phyloP scores from a whole-genome alignment of 2,797 vertebrate species.

The Phrynocephalus forsythii region DNA sequence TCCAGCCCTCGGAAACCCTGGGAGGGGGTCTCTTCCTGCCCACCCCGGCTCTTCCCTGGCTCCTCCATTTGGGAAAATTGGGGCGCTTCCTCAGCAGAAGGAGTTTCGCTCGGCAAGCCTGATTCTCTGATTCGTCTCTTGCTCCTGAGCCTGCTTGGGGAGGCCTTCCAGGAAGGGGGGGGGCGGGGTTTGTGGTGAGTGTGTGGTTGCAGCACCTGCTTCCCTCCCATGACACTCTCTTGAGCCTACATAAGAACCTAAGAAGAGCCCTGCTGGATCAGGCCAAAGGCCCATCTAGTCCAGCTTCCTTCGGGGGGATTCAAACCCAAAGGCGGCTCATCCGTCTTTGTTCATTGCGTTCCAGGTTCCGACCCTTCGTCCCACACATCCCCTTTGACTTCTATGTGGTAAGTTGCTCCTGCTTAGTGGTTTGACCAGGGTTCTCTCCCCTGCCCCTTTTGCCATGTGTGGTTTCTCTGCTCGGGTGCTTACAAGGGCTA shows the following conservation, averaged over 20 bases:
- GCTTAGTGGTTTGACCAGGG: rapidly evolving
- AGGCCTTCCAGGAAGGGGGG: background rate
- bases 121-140: no score
- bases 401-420: slow-evolving; percentile 89
- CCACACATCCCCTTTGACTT: slow-evolving; percentile 98
- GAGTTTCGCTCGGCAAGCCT: rapidly evolving
- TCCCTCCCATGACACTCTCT: background rate
- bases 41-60: no score
- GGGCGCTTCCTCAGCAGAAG: background rate
- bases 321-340: background rate
- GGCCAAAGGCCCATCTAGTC: no score
- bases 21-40: background rate
- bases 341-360: background rate
- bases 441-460: background rate
- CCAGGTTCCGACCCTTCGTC: slow-evolving; percentile 95
- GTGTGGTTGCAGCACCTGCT: background rate
- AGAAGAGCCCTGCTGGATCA: no score
- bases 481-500: background rate
- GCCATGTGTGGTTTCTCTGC: background rate
- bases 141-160: background rate
- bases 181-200: no score
- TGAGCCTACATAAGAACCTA: background rate
- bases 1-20: background rate
- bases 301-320: no score
- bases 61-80: background rate